These are phyloP conservation scores for Fregetta grallaria DNA, from an alignment of 2,113 vertebrate species.

Conservation along the genomic window DNA sequence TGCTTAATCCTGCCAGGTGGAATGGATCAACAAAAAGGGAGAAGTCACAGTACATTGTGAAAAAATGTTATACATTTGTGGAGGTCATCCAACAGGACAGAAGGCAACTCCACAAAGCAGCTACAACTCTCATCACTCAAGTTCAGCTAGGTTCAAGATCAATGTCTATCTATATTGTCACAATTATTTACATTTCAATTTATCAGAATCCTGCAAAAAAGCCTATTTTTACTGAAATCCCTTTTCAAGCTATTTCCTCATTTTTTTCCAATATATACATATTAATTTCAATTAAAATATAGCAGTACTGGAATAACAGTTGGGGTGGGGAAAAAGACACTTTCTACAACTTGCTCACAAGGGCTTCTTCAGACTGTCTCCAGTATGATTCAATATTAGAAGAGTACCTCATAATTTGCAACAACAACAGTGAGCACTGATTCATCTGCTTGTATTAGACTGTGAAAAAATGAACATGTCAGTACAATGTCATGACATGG, in stretches of 20 bases:
- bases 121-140: not conserved
- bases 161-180: not conserved
- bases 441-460: not conserved
- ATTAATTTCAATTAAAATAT: not conserved
- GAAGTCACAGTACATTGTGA: not conserved
- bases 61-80: constrained; percentile 10
- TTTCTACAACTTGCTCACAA: not conserved
- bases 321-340: not conserved
- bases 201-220: not conserved
- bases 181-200: not conserved
- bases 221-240: not conserved
- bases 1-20: constrained; percentile 53
- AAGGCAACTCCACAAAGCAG: not conserved
- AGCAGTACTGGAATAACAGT: not conserved
- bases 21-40: constrained; percentile 48
- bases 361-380: not conserved
- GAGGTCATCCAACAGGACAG: constrained; percentile 3
- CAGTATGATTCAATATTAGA: not conserved
- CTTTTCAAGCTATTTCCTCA: not conserved
- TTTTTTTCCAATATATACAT: not conserved
- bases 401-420: not conserved
- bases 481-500: not conserved
- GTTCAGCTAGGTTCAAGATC: constrained; percentile 15
- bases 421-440: not conserved
- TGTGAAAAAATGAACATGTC: not conserved